Percentiles rank a stretch among this genome's conserved stretches.
phyloP scores from a whole-genome alignment of 92 coral and sea anemone genomes.

The Zoanthus solanderi region DNA sequence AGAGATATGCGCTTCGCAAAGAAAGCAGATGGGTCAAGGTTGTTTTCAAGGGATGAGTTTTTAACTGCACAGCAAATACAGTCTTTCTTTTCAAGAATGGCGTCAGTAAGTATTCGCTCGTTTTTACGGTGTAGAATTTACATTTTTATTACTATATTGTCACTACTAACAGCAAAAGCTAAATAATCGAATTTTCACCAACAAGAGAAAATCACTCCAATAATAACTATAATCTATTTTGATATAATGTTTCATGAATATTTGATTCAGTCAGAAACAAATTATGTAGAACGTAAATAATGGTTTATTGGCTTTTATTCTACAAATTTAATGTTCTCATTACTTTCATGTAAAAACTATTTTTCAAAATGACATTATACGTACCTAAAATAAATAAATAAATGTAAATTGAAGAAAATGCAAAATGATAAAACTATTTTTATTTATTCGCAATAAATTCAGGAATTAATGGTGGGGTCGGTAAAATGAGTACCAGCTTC shows the following conservation, averaged over 20 bases:
- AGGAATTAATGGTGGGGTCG: too few species aligned
- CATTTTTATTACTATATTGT: neutral
- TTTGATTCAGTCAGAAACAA: conserved; percentile 18
- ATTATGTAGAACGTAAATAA: conserved; percentile 10
- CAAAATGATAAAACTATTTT: neutral
- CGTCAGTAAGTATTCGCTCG: too few species aligned
- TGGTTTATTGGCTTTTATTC: conserved; percentile 14
- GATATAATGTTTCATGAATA: conserved; percentile 9
- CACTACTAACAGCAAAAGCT: conserved; percentile 13
- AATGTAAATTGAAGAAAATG: neutral
- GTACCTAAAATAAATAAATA: neutral
- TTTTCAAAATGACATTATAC: neutral
- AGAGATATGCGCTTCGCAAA: too few species aligned
- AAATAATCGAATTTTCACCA: conserved; percentile 14
- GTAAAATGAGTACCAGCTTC: too few species aligned
- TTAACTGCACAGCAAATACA: too few species aligned
- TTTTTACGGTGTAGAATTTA: too few species aligned
- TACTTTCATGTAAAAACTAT: neutral
- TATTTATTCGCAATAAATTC: neutral
- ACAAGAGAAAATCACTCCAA: conserved; percentile 13
- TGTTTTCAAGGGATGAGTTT: too few species aligned
- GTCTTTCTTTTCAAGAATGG: too few species aligned
- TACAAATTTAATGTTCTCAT: conserved; percentile 14
- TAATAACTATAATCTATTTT: conserved; percentile 9
- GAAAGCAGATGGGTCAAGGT: too few species aligned